These are phyloP conservation scores for Tipula confusa DNA, from an alignment of 2,888 invertebrate genomes.

Conservation along the genomic window DNA sequence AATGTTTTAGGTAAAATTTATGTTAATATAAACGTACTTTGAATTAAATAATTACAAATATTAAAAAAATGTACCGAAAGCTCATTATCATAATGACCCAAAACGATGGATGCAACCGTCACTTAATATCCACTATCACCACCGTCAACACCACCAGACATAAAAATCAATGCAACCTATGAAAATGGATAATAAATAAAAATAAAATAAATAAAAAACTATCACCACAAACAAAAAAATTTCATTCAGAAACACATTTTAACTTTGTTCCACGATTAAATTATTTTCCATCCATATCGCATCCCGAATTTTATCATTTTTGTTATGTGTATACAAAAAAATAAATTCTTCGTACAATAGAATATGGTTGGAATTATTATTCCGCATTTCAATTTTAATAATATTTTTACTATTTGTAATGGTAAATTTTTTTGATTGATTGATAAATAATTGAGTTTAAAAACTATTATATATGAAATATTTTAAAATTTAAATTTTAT, in stretches of 20 bases:
- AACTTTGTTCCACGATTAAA: background rate
- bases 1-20: no score
- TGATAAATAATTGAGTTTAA: conserved; percentile 25
- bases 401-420: background rate
- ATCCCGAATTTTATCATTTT: background rate
- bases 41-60: no score
- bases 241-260: background rate
- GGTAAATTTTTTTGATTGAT: conserved; percentile 1
- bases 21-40: no score
- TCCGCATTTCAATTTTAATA: background rate
- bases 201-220: background rate
- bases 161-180: background rate
- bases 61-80: no score
- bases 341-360: background rate
- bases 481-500: background rate
- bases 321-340: background rate
- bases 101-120: background rate
- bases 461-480: background rate
- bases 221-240: background rate
- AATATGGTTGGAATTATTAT: background rate
- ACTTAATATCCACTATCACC: no score
- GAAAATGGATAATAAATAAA: no score
- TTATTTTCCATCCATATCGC: background rate
- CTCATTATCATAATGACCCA: background rate
- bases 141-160: background rate